phyloP scores from a whole-genome alignment of 2,888 invertebrate species.

The Ennomos quercinarius region DNA sequence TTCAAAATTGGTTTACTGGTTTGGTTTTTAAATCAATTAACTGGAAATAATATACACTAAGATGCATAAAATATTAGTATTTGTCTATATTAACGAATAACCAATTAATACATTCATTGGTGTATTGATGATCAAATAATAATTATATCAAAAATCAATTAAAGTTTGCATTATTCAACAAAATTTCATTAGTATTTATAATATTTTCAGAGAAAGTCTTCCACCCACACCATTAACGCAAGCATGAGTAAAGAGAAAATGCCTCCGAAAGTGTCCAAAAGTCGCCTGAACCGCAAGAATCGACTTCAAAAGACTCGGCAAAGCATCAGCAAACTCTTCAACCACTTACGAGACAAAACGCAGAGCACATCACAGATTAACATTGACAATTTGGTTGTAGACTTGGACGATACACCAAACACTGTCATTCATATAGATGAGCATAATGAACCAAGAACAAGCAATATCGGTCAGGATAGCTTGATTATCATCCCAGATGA shows the following conservation, averaged over 20 bases:
- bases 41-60: too few relatives aligned
- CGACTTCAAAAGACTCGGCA: conserved; percentile 7
- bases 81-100: too few relatives aligned
- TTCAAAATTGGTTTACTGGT: too few relatives aligned
- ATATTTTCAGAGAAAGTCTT: conserved; percentile 48
- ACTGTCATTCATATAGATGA: neutral
- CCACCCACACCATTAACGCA: conserved; percentile 34
- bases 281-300: conserved; percentile 28
- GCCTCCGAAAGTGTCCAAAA: conserved; percentile 40
- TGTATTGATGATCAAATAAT: too few relatives aligned
- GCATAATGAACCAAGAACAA: neutral
- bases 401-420: conserved; percentile 10
- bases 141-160: too few relatives aligned
- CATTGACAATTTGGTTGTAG: conserved; percentile 17
- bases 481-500: conserved; percentile 27
- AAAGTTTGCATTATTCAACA: too few relatives aligned
- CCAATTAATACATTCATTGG: too few relatives aligned
- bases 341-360: conserved; percentile 16
- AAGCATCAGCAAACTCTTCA: conserved; percentile 30
- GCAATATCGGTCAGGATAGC: neutral
- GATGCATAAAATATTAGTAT: too few relatives aligned
- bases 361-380: neutral
- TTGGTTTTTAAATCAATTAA: too few relatives aligned
- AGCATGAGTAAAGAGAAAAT: conserved; percentile 40
- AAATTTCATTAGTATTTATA: neutral